Evolutionary conservation across 1,140 invertebrate species (phyloP).

Genomic region (Neodiprion lecontei): DNA sequence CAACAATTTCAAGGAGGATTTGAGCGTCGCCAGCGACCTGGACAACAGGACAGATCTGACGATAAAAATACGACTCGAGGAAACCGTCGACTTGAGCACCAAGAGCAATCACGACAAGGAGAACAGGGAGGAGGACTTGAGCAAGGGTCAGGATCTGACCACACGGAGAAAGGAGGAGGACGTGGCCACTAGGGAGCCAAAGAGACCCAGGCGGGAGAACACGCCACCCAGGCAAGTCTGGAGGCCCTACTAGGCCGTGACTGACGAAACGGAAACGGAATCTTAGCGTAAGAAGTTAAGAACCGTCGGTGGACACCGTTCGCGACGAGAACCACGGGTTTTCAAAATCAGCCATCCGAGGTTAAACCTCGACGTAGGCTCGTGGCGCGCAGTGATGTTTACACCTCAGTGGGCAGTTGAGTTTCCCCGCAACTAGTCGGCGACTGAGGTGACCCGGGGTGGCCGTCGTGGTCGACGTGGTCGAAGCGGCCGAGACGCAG

Average conservation of each 20-base stretch:
- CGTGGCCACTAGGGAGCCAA: constrained; percentile 40
- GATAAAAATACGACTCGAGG: constrained; percentile 54
- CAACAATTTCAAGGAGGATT: constrained; percentile 43
- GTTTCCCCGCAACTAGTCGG: constrained; percentile 1
- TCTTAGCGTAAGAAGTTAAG: not conserved
- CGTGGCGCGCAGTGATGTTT: not conserved
- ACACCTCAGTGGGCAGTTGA: constrained; percentile 1
- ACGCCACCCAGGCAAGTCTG: constrained; percentile 59
- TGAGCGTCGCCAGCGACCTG: constrained; percentile 24
- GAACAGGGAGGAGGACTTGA: constrained; percentile 55
- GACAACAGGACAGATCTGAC: constrained; percentile 31
- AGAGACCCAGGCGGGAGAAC: constrained; percentile 48
- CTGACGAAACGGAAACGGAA: constrained; percentile 28
- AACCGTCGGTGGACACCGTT: no score
- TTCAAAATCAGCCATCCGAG: no score
- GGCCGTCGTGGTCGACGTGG: not conserved
- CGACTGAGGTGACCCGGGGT: constrained; percentile 1
- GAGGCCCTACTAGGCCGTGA: constrained; percentile 51
- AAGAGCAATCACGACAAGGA: constrained; percentile 53
- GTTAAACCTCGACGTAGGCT: no score
- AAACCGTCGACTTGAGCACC: constrained; percentile 54
- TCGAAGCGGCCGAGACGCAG: not conserved
- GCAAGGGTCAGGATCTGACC: constrained; percentile 8
- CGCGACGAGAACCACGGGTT: no score
- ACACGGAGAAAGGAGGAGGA: constrained; percentile 51